Conservation (phyloP, 1,140 invertebrate species). For the Dreissena polymorpha region DNA sequence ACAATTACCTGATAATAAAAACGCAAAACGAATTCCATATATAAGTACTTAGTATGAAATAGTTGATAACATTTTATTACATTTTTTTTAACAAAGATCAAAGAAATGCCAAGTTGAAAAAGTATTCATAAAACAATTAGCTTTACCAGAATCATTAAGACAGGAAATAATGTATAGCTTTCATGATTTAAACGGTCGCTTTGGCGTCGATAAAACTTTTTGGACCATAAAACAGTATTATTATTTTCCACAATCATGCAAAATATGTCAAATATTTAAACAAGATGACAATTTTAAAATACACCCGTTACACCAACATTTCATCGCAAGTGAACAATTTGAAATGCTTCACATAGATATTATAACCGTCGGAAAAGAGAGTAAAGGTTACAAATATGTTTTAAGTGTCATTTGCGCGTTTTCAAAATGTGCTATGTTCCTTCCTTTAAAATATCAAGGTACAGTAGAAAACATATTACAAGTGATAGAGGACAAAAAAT, state of each 20-base stretch:
- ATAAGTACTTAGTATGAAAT: not conserved
- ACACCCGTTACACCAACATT: too few relatives aligned
- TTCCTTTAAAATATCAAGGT: not conserved
- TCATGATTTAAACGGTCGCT: not conserved
- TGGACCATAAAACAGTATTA: not conserved
- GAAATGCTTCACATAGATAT: not conserved
- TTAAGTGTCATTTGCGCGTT: not conserved
- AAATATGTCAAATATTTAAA: too few relatives aligned
- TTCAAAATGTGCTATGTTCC: not conserved
- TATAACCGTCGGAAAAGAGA: not conserved
- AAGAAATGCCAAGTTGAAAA: not conserved
- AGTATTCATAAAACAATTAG: not conserved
- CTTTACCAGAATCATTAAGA: not conserved
- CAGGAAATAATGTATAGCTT: not conserved
- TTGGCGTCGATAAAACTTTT: not conserved
- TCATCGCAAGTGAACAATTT: not conserved
- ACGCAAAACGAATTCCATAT: not conserved
- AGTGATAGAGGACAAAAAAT: not conserved
- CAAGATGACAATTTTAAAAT: too few relatives aligned
- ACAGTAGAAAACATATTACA: not conserved
- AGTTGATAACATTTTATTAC: not conserved
- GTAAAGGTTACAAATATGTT: constrained; percentile 7
- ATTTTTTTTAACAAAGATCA: not conserved
- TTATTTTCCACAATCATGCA: not conserved
- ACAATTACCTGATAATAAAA: not conserved